phyloP scores from a whole-genome alignment of 1,140 invertebrate species.

The Aphelenchoides fujianensis region DNA sequence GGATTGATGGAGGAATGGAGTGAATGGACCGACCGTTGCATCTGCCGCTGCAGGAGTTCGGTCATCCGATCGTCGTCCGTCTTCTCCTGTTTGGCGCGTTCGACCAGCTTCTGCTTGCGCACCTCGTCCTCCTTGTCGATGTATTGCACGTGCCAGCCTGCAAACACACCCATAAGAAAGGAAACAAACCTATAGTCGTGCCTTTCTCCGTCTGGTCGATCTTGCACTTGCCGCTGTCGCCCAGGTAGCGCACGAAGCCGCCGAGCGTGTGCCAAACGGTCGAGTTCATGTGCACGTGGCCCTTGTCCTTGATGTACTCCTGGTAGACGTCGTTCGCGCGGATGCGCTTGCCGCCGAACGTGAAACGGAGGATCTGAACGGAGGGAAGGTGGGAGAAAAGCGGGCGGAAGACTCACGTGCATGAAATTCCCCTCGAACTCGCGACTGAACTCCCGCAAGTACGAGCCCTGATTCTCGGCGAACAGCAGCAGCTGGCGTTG shows the following conservation, averaged over 20 bases:
- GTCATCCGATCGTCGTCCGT: constrained; percentile 58
- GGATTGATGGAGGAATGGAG: too few relatives aligned
- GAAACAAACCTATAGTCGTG: constrained; percentile 18
- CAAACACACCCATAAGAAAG: not conserved
- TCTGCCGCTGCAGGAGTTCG: constrained; percentile 53
- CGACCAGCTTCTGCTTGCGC: constrained; percentile 49
- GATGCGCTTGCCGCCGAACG: constrained; percentile 80
- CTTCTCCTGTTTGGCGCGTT: constrained; percentile 56
- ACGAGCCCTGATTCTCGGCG: constrained; percentile 86
- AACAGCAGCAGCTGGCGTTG: constrained; percentile 91
- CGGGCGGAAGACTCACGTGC: constrained; percentile 20
- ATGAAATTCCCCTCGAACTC: constrained; percentile 59
- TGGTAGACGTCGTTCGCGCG: constrained; percentile 96
- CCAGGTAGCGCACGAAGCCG: constrained; percentile 90
- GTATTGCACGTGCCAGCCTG: constrained; percentile 84
- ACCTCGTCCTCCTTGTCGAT: constrained; percentile 77
- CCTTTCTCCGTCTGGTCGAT: constrained; percentile 98
- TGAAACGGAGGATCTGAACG: constrained; percentile 76
- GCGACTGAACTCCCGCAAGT: constrained; percentile 77
- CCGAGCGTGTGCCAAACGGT: constrained; percentile 93
- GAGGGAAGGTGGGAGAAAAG: constrained; percentile 64
- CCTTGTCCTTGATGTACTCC: constrained; percentile 84
- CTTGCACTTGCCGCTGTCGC: constrained; percentile 75
- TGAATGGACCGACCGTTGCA: constrained; percentile 45
- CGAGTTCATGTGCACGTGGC: constrained; percentile 94